Evolutionary conservation across 2,888 invertebrate genomes (phyloP).

Genomic region (Cinara cedri): DNA sequence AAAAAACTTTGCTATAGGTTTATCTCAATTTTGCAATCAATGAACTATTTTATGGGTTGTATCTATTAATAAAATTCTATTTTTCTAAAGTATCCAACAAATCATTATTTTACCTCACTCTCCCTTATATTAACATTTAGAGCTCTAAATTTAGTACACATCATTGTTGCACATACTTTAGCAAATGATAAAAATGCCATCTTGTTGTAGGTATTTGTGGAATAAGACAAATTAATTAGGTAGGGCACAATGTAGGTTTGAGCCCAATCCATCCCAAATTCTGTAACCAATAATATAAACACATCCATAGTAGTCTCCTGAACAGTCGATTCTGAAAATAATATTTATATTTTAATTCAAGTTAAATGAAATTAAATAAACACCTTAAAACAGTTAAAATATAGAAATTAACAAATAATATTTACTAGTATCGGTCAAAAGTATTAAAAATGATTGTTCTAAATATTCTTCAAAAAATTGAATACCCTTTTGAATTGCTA

Average conservation of each 20-base stretch:
- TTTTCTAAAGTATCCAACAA: slow-evolving; percentile 2
- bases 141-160: slow-evolving; percentile 21
- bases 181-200: slow-evolving; percentile 45
- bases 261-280: slow-evolving; percentile 48
- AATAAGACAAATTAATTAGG: slow-evolving; percentile 2
- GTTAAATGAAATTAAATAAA: neutral
- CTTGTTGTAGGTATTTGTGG: slow-evolving; percentile 38
- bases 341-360: neutral
- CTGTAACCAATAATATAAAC: slow-evolving; percentile 30
- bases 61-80: neutral
- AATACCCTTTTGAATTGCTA: slow-evolving; percentile 28
- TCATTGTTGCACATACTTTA: slow-evolving; percentile 40
- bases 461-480: slow-evolving; percentile 38
- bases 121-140: slow-evolving; percentile 9
- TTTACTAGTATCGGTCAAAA: slow-evolving; percentile 27
- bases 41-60: neutral
- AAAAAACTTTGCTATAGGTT: neutral
- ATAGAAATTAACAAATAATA: no score
- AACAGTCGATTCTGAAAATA: slow-evolving; percentile 27
- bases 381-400: no score
- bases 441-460: slow-evolving; percentile 29
- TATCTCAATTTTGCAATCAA: neutral
- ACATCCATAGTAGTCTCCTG: slow-evolving; percentile 35
- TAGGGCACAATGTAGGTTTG: slow-evolving; percentile 25
- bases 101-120: slow-evolving; percentile 16